phyloP scores from a whole-genome alignment of 1,140 invertebrate genomes.

The Carposina sasakii region DNA sequence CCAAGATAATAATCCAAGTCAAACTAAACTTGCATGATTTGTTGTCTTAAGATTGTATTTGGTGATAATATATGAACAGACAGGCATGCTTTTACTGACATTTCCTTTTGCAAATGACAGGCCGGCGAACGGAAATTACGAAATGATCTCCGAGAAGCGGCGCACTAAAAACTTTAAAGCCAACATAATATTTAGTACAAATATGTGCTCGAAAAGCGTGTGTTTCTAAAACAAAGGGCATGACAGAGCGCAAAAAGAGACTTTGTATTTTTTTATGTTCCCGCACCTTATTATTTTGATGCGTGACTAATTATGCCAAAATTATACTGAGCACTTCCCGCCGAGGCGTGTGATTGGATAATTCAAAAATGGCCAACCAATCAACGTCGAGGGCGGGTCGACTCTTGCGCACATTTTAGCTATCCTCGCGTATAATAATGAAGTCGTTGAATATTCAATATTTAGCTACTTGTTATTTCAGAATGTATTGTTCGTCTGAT shows the following conservation, averaged over 20 bases:
- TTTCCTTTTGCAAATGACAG: constrained; percentile 6
- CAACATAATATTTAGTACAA: too few species aligned
- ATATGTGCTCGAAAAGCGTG: too few species aligned
- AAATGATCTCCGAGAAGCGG: too few species aligned
- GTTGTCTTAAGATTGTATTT: too few species aligned
- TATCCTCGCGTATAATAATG: constrained; percentile 24
- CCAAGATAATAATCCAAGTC: too few species aligned
- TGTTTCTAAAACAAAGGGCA: too few species aligned
- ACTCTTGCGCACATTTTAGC: constrained; percentile 54
- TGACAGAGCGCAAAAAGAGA: too few species aligned
- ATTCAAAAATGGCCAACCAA: constrained; percentile 51
- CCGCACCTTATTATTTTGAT: constrained; percentile 29
- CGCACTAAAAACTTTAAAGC: too few species aligned
- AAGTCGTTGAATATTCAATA: constrained; percentile 51
- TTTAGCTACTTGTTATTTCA: too few species aligned
- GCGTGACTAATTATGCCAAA: constrained; percentile 70
- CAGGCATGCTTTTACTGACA: constrained; percentile 21
- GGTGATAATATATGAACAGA: too few species aligned
- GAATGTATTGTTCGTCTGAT: too few species aligned
- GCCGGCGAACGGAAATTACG: constrained; percentile 12
- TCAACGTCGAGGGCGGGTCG: constrained; percentile 47
- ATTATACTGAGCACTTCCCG: constrained; percentile 46
- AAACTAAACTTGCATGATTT: too few species aligned
- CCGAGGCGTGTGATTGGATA: constrained; percentile 43
- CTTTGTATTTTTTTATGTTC: constrained; percentile 19